A percentile compares a stretch with the other conserved stretches of the same genome.
Conservation (phyloP, 2,113 vertebrate genomes). For the Lethenteron reissneri region DNA sequence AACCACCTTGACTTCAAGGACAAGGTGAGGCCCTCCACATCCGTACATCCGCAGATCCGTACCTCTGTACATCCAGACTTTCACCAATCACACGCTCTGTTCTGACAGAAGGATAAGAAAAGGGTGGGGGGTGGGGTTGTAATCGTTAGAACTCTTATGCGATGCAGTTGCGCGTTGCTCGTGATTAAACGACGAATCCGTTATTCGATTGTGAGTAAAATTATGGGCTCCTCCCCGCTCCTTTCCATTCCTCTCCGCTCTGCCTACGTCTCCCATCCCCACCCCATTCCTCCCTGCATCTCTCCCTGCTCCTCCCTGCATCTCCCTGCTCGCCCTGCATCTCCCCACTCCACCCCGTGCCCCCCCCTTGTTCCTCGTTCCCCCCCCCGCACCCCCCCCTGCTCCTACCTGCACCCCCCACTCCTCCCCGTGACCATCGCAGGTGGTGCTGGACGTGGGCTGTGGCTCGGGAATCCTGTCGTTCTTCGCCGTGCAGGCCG, state of each 20-base stretch:
- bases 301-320: not conserved
- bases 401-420: not conserved
- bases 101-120: too few species aligned
- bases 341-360: not conserved
- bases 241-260: too few species aligned
- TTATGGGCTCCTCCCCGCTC: too few species aligned
- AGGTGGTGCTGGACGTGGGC: slow-evolving; percentile 81
- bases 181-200: too few species aligned
- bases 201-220: too few species aligned
- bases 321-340: not conserved
- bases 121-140: too few species aligned
- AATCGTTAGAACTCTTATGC: too few species aligned
- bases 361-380: not conserved
- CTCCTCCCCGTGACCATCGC: slow-evolving; percentile 9
- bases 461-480: slow-evolving; percentile 86
- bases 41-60: too few species aligned
- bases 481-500: slow-evolving; percentile 78
- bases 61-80: too few species aligned
- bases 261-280: not conserved
- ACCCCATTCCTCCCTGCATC: not conserved
- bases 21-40: slow-evolving; percentile 31
- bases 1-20: slow-evolving; percentile 91
- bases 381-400: not conserved
- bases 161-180: too few species aligned
- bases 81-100: too few species aligned